These are phyloP conservation scores for Sphaerodactylus townsendi DNA, from an alignment of 2,113 vertebrate genomes.

Conservation along the genomic window DNA sequence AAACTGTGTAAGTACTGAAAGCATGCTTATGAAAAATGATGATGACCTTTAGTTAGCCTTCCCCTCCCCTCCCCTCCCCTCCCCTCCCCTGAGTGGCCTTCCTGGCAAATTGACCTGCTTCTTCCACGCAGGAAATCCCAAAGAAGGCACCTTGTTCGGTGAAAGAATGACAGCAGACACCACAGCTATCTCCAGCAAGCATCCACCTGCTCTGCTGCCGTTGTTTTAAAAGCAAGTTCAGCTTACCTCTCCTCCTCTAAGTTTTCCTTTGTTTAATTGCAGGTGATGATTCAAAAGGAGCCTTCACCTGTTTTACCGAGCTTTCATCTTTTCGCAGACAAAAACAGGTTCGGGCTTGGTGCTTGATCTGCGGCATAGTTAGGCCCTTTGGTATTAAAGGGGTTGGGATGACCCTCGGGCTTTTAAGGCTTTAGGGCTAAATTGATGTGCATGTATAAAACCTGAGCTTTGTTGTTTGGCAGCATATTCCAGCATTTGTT, in stretches of 20 bases:
- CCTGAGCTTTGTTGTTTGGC: conserved; percentile 80
- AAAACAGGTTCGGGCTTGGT: conserved; percentile 78
- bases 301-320: conserved; percentile 73
- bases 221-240: conserved; percentile 70
- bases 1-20: not conserved
- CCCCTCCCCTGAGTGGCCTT: not conserved
- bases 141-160: conserved; percentile 47
- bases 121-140: conserved; percentile 54
- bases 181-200: conserved; percentile 59
- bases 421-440: conserved; percentile 75
- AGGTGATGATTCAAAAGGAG: conserved; percentile 81
- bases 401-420: conserved; percentile 76
- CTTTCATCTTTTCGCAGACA: conserved; percentile 82
- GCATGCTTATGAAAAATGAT: not conserved
- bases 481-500: conserved; percentile 71
- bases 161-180: conserved; percentile 67
- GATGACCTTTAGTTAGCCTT: no score
- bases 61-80: not conserved
- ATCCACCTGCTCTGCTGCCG: conserved; percentile 73
- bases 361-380: conserved; percentile 74
- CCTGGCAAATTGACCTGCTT: conserved; percentile 47
- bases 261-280: conserved; percentile 78
- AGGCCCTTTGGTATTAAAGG: conserved; percentile 75
- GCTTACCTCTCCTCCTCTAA: conserved; percentile 71
- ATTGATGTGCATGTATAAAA: conserved; percentile 78